phyloP scores from a whole-genome alignment of 2,797 vertebrate species.

The Orestias chungarensis region DNA sequence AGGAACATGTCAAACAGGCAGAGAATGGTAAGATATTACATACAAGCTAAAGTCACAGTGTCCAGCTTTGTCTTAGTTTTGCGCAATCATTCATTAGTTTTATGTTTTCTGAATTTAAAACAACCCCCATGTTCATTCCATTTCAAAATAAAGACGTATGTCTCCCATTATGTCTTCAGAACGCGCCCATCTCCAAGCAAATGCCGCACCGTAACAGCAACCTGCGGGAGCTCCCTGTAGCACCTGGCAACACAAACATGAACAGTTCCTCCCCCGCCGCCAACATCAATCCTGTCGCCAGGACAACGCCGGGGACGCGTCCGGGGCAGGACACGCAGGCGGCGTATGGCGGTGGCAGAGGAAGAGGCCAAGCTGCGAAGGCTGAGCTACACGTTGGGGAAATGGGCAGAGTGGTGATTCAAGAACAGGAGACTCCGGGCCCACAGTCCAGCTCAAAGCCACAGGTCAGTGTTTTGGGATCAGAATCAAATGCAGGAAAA shows the following conservation, averaged over 20 bases:
- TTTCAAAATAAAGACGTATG: too few species aligned
- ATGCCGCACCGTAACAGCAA: constrained; percentile 93
- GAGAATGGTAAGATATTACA: constrained; percentile 83
- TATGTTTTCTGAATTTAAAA: too few species aligned
- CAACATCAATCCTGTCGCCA: constrained; percentile 82
- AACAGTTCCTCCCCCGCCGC: constrained; percentile 77
- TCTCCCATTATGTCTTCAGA: constrained; percentile 72
- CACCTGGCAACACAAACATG: constrained; percentile 84
- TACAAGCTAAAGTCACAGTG: constrained; percentile 11
- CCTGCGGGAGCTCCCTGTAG: constrained; percentile 91
- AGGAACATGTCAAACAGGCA: constrained; percentile 82
- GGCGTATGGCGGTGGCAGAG: constrained; percentile 59
- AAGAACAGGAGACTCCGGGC: constrained; percentile 72
- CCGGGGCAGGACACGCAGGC: constrained; percentile 65
- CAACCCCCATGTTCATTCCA: too few species aligned
- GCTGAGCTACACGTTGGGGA: constrained; percentile 43
- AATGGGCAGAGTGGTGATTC: constrained; percentile 73
- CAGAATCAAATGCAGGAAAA: neutral
- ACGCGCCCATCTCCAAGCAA: constrained; percentile 83
- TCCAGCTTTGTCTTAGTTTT: neutral
- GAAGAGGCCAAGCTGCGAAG: constrained; percentile 70
- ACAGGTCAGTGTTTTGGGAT: constrained; percentile 62
- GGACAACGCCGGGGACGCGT: constrained; percentile 69
- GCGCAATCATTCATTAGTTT: neutral
- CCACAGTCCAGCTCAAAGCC: constrained; percentile 22